Conservation (phyloP, 1,140 invertebrate genomes). For the Parapsyche elsis region DNA sequence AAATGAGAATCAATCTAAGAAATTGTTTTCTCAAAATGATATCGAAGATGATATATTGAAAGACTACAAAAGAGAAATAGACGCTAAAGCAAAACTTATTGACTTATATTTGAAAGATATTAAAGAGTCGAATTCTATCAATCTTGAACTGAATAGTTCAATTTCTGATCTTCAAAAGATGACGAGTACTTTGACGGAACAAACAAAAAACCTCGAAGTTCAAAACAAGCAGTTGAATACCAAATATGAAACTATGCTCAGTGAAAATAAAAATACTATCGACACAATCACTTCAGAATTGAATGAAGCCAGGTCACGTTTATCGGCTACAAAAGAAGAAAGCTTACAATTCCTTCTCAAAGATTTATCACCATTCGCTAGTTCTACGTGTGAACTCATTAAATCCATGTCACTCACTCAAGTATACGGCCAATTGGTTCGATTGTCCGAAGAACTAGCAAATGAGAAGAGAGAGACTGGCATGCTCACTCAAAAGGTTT, state of each 20-base stretch:
- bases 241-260: conserved; percentile 71
- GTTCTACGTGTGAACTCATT: conserved; percentile 80
- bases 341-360: conserved; percentile 80
- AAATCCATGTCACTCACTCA: conserved; percentile 90
- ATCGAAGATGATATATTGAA: conserved; percentile 81
- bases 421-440: conserved; percentile 88
- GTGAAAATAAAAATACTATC: conserved; percentile 79
- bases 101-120: conserved; percentile 84
- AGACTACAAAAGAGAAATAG: conserved; percentile 85
- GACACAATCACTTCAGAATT: conserved; percentile 80
- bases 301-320: conserved; percentile 82
- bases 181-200: conserved; percentile 78
- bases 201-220: conserved; percentile 83
- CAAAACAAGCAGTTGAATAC: conserved; percentile 72
- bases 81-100: conserved; percentile 85
- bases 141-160: conserved; percentile 79
- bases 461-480: conserved; percentile 83
- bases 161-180: conserved; percentile 83
- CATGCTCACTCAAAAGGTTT: conserved; percentile 80
- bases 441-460: conserved; percentile 79
- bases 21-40: conserved; percentile 80
- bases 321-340: conserved; percentile 79
- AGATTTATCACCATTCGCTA: conserved; percentile 85
- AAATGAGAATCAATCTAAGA: conserved; percentile 78
- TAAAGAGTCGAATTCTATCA: conserved; percentile 80